Base-by-base conservation (phyloP, 2,888 invertebrate genomes). In the Lysandra coridon region DNA sequence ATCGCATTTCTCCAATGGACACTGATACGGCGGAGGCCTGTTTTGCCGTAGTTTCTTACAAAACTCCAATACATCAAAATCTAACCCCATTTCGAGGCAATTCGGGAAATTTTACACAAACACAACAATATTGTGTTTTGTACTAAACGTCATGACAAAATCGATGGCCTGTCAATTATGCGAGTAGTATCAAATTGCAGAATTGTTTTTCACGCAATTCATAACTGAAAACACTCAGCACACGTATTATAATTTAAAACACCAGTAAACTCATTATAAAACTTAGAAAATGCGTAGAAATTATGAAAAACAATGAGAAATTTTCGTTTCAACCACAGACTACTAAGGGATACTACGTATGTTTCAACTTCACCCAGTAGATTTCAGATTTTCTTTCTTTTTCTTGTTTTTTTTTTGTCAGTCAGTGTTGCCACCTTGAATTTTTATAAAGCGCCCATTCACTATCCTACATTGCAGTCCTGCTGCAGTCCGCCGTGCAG, bases 1-100 rank as follows among this genome's bases (percentile, higher is more conserved):
- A 83, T 97, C 97, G 92, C 98, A 98, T 86, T 97, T 97, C 84
- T 96, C 96, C 79, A 98, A 95, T 10, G 98, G 98, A 87, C 98
- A 98, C 85, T 96, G 96, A 91, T 97, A 98, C 78, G 98, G 98
- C 79, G 98, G 98, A 78, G 96, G 96, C 87, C 97, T 97, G 87
- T 97, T 97, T 84, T 96, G 96, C 80, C 96, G 95, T 83, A 98
- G 95, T 92, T 98, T 97, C 89, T 97, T 97, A 88, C 97, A 97
- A 92, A 97, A 98, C 89, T 97, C 97, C 85, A 97, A 95, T 84
- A 98, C 97, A 95, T 98, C 98, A 93, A 98, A 98, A 91, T 98
- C 97, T 85, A 97, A 95, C 85, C 97, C 97, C 97, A 97, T 97
- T 91, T 90, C 92, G 80, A n/a, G 78, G 79, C 78, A 84, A 64